Evolutionary conservation across 2,888 invertebrate species (phyloP), one percentile per base, ranked within the genome.

Genomic region (Leucophenga montana): DNA sequence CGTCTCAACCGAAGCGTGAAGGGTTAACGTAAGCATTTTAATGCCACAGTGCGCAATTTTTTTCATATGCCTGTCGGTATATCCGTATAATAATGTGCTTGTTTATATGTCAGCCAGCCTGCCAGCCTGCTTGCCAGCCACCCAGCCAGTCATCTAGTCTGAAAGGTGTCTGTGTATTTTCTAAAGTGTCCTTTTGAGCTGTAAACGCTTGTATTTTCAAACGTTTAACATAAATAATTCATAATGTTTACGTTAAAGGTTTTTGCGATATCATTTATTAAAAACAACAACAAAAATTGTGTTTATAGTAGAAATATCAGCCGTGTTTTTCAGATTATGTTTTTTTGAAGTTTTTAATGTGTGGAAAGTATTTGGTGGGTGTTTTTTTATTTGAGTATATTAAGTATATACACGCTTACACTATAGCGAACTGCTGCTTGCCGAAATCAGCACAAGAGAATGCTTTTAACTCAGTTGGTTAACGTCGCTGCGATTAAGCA

Each of bases 221-320:
- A 74, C 78, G 76, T 76, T 83, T 83, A 77, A 73, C 73, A 82
- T 83, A 77, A 83, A 83, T 83, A 73, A 82, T 83, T 77, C 76
- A 83, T 78, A 73, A 74, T 72, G 71, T 74, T 78, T 73, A 72
- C 27, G 48, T 64, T 64, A 70, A 64, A 59, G 61, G 73, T 73
- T 50, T 22, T 69, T 68, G 65, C 71, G 71, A 71, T 75, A 71
- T 77, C 66, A 68, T 70, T 75, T 73, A 69, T 69, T 73, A 72
- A 75, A 39, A 39, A 39, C 39, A 39, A 39, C 39, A 39, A 39
- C 9, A 39, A 61, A 13, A 73, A 39, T 39, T 39, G n/a, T 39
- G 8, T 39, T 1, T 39, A 39, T 11, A 11, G 8, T 39, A 39
- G 11, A 39, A 39, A 27, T 4, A 11, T 39, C 11, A 39, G 9